Conservation (phyloP, 1,140 invertebrate genomes). For the Drosophila pachea region DNA sequence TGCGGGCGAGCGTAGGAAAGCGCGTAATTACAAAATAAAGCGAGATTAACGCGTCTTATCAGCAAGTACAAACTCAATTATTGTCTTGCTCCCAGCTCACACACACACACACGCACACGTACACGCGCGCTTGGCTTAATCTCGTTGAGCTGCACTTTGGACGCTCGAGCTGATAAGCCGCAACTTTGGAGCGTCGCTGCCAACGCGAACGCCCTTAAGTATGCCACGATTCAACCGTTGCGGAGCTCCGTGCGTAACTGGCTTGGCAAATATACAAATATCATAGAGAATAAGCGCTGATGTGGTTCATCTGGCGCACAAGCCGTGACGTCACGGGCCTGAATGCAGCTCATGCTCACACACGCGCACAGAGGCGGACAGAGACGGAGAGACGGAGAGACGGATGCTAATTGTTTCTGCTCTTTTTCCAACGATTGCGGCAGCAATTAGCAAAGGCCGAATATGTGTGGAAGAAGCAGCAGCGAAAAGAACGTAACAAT, state of each 20-base stretch:
- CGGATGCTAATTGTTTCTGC: constrained; percentile 29
- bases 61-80: constrained; percentile 24
- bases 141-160: constrained; percentile 39
- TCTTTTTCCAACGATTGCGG: constrained; percentile 35
- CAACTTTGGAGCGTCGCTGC: not conserved
- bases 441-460: constrained; percentile 32
- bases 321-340: constrained; percentile 24
- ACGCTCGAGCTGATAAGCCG: constrained; percentile 24
- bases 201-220: constrained; percentile 26
- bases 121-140: constrained; percentile 12
- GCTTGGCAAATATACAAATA: not conserved
- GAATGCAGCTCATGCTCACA: constrained; percentile 33
- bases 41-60: constrained; percentile 35
- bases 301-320: not conserved
- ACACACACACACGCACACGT: not conserved
- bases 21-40: constrained; percentile 43
- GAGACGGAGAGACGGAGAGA: not conserved
- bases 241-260: constrained; percentile 4
- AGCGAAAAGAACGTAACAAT: constrained; percentile 29
- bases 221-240: constrained; percentile 10
- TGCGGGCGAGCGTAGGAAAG: constrained; percentile 11
- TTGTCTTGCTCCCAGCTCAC: constrained; percentile 25
- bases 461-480: constrained; percentile 20
- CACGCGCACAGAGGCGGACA: not conserved
- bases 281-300: not conserved